Base-by-base conservation (phyloP, 1,140 invertebrate genomes). In the Phocides pigmalion region DNA sequence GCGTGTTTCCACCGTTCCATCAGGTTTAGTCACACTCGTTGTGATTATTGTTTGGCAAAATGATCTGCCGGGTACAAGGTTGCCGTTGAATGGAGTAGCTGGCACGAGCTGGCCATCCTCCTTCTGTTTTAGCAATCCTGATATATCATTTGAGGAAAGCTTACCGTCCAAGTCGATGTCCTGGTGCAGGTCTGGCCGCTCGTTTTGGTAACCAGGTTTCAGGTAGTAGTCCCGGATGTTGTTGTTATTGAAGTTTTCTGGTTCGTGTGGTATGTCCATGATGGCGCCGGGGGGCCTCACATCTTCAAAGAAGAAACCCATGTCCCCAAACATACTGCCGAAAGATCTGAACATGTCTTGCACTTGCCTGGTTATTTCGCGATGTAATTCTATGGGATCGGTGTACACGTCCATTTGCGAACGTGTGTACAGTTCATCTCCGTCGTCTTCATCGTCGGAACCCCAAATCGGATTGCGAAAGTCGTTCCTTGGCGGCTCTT, bases 401-500 rank as follows among this genome's bases (percentile, higher is more conserved):
- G 37, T 67, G 62, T 71, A 82, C 9, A 70, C 46, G 4, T 82
- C 73, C 12, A 88, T 78, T 22, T 80, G 68, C 3, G 85, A 66
- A 54, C 79, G 81, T 1, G 80, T 68, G 39, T 89, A 90, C 2
- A 89, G 69, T 62, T 88, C 84, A 47, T 90, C 87, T 1, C 72
- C 84, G 22, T 89, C 88, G 44, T 89, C 87, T 61, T 90, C 84
- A 59, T 90, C 88, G 56, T 89, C 88, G 19, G 81, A 79, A 15
- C 79, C 80, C 88, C 88, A 89, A 50, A 90, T 90, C 5, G 88
- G 88, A 70, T 90, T 90, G 16, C 88, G 74, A 67, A 90, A 90
- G 62, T 90, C 88, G 54, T 89, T 90, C 68, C 74, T 74, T 9
- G 86, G 88, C 22, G 81, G 74, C 37, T 87, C 73, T 4, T 71